Percentiles rank a stretch among this genome's conserved stretches.
Conservation (phyloP, 1,140 invertebrate species). For the Papilio polyxenes region DNA sequence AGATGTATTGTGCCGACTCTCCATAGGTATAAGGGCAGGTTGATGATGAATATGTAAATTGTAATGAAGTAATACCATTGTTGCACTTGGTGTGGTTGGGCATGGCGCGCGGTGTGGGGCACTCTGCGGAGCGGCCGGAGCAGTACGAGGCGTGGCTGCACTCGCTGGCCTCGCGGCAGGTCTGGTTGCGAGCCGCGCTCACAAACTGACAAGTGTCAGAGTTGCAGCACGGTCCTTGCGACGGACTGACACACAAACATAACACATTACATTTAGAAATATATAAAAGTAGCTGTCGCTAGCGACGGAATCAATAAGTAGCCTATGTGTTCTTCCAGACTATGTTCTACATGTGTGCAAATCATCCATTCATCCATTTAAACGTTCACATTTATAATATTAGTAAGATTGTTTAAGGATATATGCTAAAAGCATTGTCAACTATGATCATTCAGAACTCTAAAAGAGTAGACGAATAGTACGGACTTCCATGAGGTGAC, state of each 20-base stretch:
- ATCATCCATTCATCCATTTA: too few relatives aligned
- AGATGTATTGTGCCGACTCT: too few relatives aligned
- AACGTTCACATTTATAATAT: too few relatives aligned
- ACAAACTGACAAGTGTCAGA: conserved; percentile 91
- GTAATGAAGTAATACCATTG: conserved; percentile 52
- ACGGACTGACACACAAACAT: conserved; percentile 86
- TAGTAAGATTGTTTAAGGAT: too few relatives aligned
- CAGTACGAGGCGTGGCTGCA: conserved; percentile 93
- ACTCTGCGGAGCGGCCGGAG: conserved; percentile 91
- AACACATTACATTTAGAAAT: not conserved
- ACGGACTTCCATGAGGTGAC: not conserved
- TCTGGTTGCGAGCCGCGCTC: conserved; percentile 81
- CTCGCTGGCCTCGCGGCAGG: conserved; percentile 92
- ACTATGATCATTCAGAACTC: too few relatives aligned
- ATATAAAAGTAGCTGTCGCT: not conserved
- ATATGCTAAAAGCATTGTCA: too few relatives aligned
- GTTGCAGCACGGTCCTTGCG: conserved; percentile 97
- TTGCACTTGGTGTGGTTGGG: conserved; percentile 72
- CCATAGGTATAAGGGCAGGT: too few relatives aligned
- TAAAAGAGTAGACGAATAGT: too few relatives aligned
- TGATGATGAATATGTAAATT: too few relatives aligned
- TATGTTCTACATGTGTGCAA: too few relatives aligned
- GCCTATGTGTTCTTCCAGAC: too few relatives aligned
- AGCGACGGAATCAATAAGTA: too few relatives aligned
- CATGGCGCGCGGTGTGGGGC: conserved; percentile 88